Base-by-base conservation (phyloP, 37 sponge, comb jelly and placozoan genomes). In the Crambe crambe region DNA sequence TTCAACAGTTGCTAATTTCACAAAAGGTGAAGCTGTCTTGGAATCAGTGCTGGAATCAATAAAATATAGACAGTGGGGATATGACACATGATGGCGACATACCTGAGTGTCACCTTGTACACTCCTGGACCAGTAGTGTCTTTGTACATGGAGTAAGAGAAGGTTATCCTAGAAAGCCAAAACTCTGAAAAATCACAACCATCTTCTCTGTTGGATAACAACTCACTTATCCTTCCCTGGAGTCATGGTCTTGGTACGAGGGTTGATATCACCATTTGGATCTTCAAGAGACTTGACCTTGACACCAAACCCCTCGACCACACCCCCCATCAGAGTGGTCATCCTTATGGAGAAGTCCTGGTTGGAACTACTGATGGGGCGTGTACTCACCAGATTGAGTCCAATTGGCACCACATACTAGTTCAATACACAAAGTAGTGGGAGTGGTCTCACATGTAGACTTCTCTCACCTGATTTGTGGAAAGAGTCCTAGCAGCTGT, bases 381-480 rank as follows among this genome's bases (percentile, higher is more conserved):
- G 12, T 0, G 35, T 32, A n/a, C 34, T 42, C 2, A 40, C 63
- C 44, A 74, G 37, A 1, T 37, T 21, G 15, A 89, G 58, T 3
- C 75, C 74, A 75, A 56, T 39, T 22, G 90, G 90, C 0, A 84
- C 81, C 25, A 82, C 80, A 68, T 63, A 80, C 85, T 89, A 78
- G 44, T 69, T 20, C 37, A 41, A 41, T 1, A 37, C 1, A n/a
- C n/a, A n/a, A n/a, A n/a, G n/a, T n/a, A n/a, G n/a, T n/a, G 5
- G 30, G 59, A 27, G 60, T 51, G 32, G 36, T 37, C 15, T 20
- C 15, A 27, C 15, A 27, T 25, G n/a, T n/a, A n/a, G n/a, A n/a
- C n/a, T 22, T 0, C 20, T 25, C 58, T 42, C 57, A 74, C 80
- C 26, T 68, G 29, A 40, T 80, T 86, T 32, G 30, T 80, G 22